Base-by-base conservation (phyloP, 2,888 invertebrate species). In the Rhorus exstirpatorius region DNA sequence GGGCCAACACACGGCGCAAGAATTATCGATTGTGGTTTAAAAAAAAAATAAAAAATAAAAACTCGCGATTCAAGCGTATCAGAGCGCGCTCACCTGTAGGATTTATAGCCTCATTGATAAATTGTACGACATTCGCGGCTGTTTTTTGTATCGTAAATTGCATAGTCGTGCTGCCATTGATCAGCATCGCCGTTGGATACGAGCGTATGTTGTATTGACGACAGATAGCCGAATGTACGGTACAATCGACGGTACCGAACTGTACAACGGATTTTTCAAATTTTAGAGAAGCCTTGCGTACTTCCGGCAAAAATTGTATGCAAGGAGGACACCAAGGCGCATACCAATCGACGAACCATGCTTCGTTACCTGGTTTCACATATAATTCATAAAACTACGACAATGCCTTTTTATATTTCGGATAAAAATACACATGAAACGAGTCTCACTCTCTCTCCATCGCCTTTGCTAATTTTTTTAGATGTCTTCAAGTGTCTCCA, bases 251-350 rank as follows among this genome's bases (percentile, higher is more conserved):
- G 0, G 95, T 95, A 35, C 96, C 96, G 93, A 96, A 94, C 85
- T 93, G 92, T 17, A 94, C 93, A 19, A 93, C 91, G 2, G 93
- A 90, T 58, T 93, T 86, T 92, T 95, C 91, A 82, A 94, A 94
- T 84, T 93, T 90, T 53, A 93, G 91, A 71, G 96, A 95, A 14
- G 96, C 95, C 90, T 95, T 95, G 8, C 96, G 93, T 80, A 96
- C 93, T 93, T 96, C 96, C 12, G 96, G 96, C 77, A 96, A 93
- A 83, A 96, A 93, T 78, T 94, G 93, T 93, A 96, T 94, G 88
- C 97, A 97, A 0, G 96, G 96, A 3, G 96, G 96, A 91, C 97
- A 97, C 96, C 96, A 96, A 87, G 96, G 96, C 0, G 96, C 96
- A 91, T 95, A 96, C 94, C 96, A 97, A 90, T 97, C 96, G 26